A percentile compares a stretch with the other conserved stretches of the same genome.
Conservation (phyloP, 2,797 vertebrate species). For the Cyprinodon diabolis region DNA sequence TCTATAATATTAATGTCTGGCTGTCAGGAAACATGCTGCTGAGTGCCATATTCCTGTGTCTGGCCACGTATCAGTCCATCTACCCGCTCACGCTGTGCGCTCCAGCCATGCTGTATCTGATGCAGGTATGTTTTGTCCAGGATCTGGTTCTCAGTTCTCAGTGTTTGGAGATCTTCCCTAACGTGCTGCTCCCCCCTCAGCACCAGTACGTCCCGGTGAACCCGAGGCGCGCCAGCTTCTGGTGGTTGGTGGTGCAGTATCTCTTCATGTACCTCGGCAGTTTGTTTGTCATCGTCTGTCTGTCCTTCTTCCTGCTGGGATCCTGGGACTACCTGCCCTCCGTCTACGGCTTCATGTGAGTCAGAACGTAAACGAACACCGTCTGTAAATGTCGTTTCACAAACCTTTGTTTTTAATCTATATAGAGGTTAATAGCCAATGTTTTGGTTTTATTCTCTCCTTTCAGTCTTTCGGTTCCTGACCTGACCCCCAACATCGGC, state of each 20-base stretch:
- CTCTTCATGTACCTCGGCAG: constrained; percentile 90
- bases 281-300: constrained; percentile 88
- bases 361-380: not conserved
- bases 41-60: constrained; percentile 92
- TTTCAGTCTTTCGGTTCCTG: constrained; percentile 92
- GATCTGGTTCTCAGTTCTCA: no score
- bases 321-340: constrained; percentile 97
- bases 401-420: no score
- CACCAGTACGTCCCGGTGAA: constrained; percentile 91
- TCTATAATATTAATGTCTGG: not conserved
- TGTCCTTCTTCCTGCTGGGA: constrained; percentile 96
- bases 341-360: constrained; percentile 98
- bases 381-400: no score
- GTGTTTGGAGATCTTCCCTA: no score
- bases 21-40: constrained; percentile 89
- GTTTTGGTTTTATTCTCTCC: not conserved
- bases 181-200: constrained; percentile 62
- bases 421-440: not conserved
- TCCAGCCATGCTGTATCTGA: constrained; percentile 90
- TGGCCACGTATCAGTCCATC: constrained; percentile 96
- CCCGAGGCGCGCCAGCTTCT: constrained; percentile 86
- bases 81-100: constrained; percentile 93
- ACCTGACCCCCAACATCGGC: constrained; percentile 97
- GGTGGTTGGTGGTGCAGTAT: constrained; percentile 89
- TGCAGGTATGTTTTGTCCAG: constrained; percentile 82